These are phyloP conservation scores for Corvus moneduloides DNA, from an alignment of 2,113 vertebrate species.

Conservation along the genomic window DNA sequence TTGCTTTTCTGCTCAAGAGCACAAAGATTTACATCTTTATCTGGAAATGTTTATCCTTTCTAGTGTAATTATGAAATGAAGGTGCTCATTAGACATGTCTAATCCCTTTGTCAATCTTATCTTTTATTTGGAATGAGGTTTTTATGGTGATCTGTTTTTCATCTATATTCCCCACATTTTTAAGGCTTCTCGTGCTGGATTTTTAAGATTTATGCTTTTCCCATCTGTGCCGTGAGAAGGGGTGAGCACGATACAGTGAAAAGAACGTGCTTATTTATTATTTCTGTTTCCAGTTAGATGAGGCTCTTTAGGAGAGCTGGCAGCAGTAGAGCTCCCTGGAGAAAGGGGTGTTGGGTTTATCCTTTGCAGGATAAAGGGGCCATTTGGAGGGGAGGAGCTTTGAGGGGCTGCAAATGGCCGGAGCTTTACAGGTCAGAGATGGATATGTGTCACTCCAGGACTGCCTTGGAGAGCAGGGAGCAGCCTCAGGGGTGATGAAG, in stretches of 20 bases:
- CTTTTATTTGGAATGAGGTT: background rate
- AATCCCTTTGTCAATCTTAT: background rate
- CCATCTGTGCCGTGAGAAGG: background rate
- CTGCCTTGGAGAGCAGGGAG: background rate
- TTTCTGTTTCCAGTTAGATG: background rate
- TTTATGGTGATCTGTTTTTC: background rate
- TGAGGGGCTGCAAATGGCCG: background rate
- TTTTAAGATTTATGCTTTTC: background rate
- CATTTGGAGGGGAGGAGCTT: background rate
- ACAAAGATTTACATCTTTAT: background rate
- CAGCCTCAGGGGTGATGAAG: background rate
- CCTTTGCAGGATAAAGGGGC: rapidly evolving
- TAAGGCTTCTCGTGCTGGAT: background rate
- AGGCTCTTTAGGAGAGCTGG: background rate
- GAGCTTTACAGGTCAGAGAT: background rate
- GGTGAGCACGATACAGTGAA: rapidly evolving
- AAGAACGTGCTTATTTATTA: background rate
- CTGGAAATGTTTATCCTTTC: background rate
- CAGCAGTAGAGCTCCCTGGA: background rate
- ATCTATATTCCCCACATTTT: background rate
- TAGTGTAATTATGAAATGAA: background rate
- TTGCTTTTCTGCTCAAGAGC: background rate
- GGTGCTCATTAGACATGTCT: background rate
- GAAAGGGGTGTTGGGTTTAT: background rate
- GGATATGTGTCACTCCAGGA: background rate